Base-by-base conservation (phyloP, 1,140 invertebrate species). In the Hyphantria cunea region DNA sequence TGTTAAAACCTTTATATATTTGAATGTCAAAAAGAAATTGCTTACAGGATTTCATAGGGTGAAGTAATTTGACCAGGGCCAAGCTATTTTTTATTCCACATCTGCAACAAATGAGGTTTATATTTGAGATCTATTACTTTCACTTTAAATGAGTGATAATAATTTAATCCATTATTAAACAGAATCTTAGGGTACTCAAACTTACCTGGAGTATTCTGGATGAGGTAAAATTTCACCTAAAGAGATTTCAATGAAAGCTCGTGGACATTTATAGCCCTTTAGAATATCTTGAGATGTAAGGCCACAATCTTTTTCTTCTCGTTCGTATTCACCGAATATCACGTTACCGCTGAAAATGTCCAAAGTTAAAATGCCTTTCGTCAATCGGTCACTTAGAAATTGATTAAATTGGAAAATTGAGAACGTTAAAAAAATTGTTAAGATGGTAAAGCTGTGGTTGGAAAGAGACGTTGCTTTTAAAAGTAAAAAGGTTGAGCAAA, bases 261-360 rank as follows among this genome's bases (percentile, higher is more conserved):
- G 79, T 0, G 74, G 64, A 60, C 86, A 89, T n/a, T 52, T 54
- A 4, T 66, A 34, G 0, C 80, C 84, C 64, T 80, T 70, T 58
- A 82, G 82, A 3, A 76, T 52, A 60, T 89, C 83, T 11, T 64
- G 47, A 6, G 52, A 60, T 0, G 80, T 77, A 0, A 89, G 58
- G 0, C 70, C 70, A 53, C 86, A 89, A 7, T 87, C 82, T 42
- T 78, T 68, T 64, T 89, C 86, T 17, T 87, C 84, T 3, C 78
- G 67, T 42, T 82, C 86, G 41, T 89, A 89, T 25, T 89, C 84
- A 12, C 86, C 84, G 50, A 89, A 87, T 52, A 89, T 75, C 13
- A 86, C 52, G 44, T 82, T 82, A 8, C 84, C 86, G 8, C 86
- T 89, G 50, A 8, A 69, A 72, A 25, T 25, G 17, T 3, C 17